phyloP scores from a whole-genome alignment of 1,140 invertebrate species.

The Drosophila sucinea region DNA sequence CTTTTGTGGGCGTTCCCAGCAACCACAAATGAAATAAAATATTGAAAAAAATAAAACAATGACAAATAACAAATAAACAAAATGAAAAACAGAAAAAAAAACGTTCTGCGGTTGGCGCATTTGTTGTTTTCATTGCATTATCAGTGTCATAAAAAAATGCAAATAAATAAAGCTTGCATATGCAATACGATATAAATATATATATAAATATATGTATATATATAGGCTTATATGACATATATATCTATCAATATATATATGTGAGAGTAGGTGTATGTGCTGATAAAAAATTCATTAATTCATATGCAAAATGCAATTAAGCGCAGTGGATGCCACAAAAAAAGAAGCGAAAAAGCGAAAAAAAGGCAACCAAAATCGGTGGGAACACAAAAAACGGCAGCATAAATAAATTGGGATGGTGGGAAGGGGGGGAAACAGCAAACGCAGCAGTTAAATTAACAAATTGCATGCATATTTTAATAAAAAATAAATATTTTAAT shows the following conservation, averaged over 20 bases:
- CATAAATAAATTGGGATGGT: constrained; percentile 59
- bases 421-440: constrained; percentile 38
- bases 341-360: constrained; percentile 44
- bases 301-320: constrained; percentile 82
- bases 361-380: constrained; percentile 24
- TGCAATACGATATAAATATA: constrained; percentile 61
- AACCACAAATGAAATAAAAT: constrained; percentile 80
- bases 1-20: constrained; percentile 32
- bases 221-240: constrained; percentile 58
- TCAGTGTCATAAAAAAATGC: constrained; percentile 60
- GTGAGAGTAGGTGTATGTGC: constrained; percentile 41
- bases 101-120: constrained; percentile 66
- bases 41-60: constrained; percentile 50
- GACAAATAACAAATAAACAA: constrained; percentile 32
- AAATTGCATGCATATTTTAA: constrained; percentile 82
- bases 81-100: constrained; percentile 29
- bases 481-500: constrained; percentile 82
- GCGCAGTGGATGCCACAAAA: constrained; percentile 72
- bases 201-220: constrained; percentile 27
- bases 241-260: constrained; percentile 42
- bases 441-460: constrained; percentile 79
- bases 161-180: constrained; percentile 70
- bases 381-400: constrained; percentile 50
- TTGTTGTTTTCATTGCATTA: constrained; percentile 71
- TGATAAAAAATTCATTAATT: constrained; percentile 82